Evolutionary conservation across 2,888 invertebrate species (phyloP).

Genomic region (Prenolepis imparis): DNA sequence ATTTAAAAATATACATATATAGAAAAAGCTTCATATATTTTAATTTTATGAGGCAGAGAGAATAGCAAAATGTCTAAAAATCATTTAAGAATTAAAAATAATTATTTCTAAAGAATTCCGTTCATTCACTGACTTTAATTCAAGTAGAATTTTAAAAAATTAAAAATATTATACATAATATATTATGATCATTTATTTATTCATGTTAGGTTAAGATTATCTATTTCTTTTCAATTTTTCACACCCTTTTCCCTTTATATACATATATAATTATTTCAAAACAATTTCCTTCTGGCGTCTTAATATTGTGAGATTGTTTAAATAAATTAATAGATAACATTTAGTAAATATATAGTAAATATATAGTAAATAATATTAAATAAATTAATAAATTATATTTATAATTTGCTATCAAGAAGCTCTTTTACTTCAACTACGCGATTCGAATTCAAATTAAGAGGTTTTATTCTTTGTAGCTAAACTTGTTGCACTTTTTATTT

Average conservation of each 20-base stretch:
- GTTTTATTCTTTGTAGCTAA: background rate
- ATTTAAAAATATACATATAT: background rate
- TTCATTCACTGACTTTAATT: background rate
- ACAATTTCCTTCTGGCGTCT: background rate
- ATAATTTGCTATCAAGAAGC: background rate
- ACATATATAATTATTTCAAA: background rate
- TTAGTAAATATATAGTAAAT: too few species aligned
- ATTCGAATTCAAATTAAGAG: background rate
- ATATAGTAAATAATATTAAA: background rate
- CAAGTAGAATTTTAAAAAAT: background rate
- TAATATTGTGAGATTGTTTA: background rate
- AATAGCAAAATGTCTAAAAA: background rate
- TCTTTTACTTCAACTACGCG: background rate
- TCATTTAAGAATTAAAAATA: background rate
- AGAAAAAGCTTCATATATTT: background rate
- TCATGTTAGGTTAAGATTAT: too few species aligned
- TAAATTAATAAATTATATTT: background rate
- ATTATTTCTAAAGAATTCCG: background rate
- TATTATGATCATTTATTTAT: background rate
- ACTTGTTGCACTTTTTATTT: background rate
- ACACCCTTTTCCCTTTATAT: background rate
- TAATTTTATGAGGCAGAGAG: background rate
- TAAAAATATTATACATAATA: background rate
- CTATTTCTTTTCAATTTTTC: background rate
- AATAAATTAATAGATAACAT: background rate